phyloP scores from a whole-genome alignment of 1,140 invertebrate genomes.

The Xylocopa sonorina region DNA sequence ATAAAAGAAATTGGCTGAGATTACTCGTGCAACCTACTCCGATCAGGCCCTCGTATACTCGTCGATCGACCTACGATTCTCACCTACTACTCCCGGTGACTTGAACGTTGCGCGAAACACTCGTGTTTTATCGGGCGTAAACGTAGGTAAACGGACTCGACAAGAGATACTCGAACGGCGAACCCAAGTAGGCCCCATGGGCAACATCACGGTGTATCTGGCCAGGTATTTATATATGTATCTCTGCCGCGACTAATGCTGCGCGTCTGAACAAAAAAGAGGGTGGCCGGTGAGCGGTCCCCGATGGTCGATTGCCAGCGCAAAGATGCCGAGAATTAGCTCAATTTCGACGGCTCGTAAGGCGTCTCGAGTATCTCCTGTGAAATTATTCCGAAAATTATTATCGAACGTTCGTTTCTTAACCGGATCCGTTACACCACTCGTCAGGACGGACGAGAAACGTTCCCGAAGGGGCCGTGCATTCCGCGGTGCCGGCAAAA shows the following conservation, averaged over 20 bases:
- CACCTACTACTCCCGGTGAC: conserved; percentile 38
- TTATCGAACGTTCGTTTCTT: too few species aligned
- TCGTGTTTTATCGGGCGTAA: conserved; percentile 68
- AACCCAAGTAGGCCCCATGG: conserved; percentile 72
- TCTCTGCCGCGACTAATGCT: conserved; percentile 68
- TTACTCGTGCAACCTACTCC: conserved; percentile 74
- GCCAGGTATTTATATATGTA: conserved; percentile 66
- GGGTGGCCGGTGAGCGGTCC: conserved; percentile 57
- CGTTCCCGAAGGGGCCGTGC: conserved; percentile 66
- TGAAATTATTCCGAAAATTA: neutral
- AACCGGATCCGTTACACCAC: conserved; percentile 36
- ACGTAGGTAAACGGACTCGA: conserved; percentile 73
- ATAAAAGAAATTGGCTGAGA: conserved; percentile 76
- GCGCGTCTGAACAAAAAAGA: conserved; percentile 58
- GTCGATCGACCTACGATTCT: conserved; percentile 44
- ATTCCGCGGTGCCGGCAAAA: conserved; percentile 71
- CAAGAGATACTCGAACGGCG: conserved; percentile 80
- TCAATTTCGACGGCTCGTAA: neutral
- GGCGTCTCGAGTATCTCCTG: neutral
- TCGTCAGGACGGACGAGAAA: conserved; percentile 47
- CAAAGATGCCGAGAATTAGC: neutral
- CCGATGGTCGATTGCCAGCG: conserved; percentile 64
- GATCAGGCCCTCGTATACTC: conserved; percentile 28
- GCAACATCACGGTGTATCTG: conserved; percentile 76
- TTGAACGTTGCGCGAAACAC: conserved; percentile 19